Evolutionary conservation across 2,888 invertebrate species (phyloP).

Genomic region (Glyphotaelius pellucidus): DNA sequence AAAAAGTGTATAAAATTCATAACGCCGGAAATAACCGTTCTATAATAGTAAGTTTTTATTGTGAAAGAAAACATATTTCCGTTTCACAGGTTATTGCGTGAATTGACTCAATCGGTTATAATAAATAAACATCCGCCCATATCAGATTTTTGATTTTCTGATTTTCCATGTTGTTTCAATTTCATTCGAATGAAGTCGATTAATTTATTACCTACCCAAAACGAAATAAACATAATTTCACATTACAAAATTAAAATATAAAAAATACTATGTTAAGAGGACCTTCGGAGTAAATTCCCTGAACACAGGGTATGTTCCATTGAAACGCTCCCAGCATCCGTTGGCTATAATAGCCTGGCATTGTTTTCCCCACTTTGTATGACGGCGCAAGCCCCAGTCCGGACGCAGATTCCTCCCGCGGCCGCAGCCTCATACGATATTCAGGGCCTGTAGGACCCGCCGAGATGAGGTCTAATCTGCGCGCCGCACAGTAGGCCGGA

Average conservation of each 20-base stretch:
- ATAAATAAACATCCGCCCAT: too few species aligned
- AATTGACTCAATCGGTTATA: too few species aligned
- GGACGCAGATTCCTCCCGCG: not conserved
- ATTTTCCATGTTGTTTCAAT: too few species aligned
- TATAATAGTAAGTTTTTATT: too few species aligned
- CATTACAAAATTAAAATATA: not conserved
- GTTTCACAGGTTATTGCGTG: too few species aligned
- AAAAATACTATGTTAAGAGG: not conserved
- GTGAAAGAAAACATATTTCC: too few species aligned
- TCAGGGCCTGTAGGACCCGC: not conserved
- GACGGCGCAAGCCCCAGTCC: not conserved
- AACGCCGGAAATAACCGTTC: too few species aligned
- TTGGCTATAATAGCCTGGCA: not conserved
- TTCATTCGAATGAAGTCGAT: too few species aligned
- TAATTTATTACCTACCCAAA: too few species aligned
- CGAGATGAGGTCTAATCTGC: not conserved
- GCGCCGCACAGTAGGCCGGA: not conserved
- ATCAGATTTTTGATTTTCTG: too few species aligned
- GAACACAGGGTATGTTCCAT: not conserved
- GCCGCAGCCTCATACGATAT: not conserved
- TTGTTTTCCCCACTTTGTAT: conserved; percentile 7
- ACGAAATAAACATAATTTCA: not conserved
- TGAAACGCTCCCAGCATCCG: conserved; percentile 19
- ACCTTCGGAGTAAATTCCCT: not conserved
- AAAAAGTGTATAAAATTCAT: too few species aligned